Evolutionary conservation across 2,797 vertebrate species (phyloP).

Genomic region (Neosalanx taihuensis): DNA sequence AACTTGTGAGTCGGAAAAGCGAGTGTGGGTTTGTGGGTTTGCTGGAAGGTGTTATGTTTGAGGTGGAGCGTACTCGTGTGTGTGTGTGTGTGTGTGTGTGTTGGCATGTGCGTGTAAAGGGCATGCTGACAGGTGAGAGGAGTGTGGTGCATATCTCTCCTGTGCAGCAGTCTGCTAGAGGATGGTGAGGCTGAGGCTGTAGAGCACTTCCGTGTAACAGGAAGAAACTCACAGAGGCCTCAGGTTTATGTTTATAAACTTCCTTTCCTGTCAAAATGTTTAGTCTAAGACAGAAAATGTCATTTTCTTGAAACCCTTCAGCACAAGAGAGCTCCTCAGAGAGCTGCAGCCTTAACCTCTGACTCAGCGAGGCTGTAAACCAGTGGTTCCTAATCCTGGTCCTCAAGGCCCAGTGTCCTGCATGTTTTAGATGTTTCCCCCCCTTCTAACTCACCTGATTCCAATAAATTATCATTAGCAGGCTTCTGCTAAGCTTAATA

Average conservation of each 20-base stretch:
- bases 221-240: neutral
- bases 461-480: no score
- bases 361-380: neutral
- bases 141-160: conserved; percentile 1
- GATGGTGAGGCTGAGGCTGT: neutral
- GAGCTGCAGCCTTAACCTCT: neutral
- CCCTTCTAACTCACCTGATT: no score
- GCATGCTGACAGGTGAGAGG: conserved; percentile 7
- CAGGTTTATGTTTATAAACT: neutral
- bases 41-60: neutral
- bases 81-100: conserved; percentile 1
- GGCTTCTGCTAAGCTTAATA: no score
- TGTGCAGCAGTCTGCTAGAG: neutral
- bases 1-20: neutral
- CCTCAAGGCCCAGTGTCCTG: no score
- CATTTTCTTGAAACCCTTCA: neutral
- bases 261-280: neutral
- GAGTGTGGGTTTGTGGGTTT: neutral
- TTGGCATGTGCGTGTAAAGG: conserved; percentile 5
- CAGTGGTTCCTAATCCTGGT: no score
- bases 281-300: neutral
- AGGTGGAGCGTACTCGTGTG: neutral
- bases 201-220: neutral
- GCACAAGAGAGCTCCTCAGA: neutral
- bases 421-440: no score